Base-by-base conservation (phyloP, 2,888 invertebrate genomes). In the Cistogaster globosa region DNA sequence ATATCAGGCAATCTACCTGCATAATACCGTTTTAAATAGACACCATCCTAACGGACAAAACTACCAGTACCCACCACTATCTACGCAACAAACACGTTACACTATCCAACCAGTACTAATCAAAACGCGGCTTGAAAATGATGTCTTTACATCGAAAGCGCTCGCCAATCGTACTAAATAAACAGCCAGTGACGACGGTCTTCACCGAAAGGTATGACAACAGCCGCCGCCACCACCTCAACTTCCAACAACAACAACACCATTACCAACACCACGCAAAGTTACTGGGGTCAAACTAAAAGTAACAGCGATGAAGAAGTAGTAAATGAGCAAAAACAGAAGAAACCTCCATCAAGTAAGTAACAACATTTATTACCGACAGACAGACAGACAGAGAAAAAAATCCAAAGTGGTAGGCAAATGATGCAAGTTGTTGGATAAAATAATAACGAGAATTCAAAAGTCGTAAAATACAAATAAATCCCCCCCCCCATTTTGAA, bases 391-490 rank as follows among this genome's bases (percentile, higher is more conserved):
- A 71, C 45, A 67, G 38, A 53, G 62, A 60, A 51, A n/a, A 71
- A 69, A 77, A 67, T 18, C 58, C 36, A 16, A 77, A 84, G 76
- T 71, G 84, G 51, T 81, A 76, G 67, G 74, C 84, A 85, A 85
- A 81, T 81, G 81, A 72, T 78, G 72, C 78, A 81, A 82, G 72
- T 75, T 74, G 65, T 48, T 51, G 53, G 2, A 18, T 4, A 14
- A 55, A 74, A 48, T 45, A 65, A 55, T 20, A 58, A 58, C 62
- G 22, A 65, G 76, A 65, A 71, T 76, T 57, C 58, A 63, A 51
- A 67, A 69, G 76, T 65, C 76, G 65, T 76, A 68, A 74, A 81
- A 62, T 12, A 55, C 42, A 74, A 74, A 74, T 68, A 71, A 65
- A 63, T 85, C 74, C 68, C 68, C 62, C 18, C 68, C 68, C 62